Percentiles rank a stretch among this genome's conserved stretches.
These are phyloP conservation scores for Cinclus mexicanus DNA, from an alignment of 2,113 vertebrate genomes.

Conservation along the genomic window DNA sequence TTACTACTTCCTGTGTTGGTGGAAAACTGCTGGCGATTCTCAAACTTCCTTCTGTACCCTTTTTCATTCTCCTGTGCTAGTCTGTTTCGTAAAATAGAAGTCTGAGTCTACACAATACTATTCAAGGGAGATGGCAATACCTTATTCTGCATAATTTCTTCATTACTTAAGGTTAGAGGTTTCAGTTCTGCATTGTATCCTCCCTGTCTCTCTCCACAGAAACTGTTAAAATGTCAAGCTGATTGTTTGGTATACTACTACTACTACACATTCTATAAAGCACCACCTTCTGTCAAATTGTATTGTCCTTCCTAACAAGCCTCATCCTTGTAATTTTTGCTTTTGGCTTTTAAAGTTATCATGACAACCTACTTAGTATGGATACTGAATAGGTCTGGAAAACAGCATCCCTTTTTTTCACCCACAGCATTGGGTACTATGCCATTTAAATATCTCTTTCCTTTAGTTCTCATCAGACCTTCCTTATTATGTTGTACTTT, in stretches of 20 bases:
- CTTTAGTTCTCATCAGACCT: background rate
- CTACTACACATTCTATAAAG: rapidly evolving
- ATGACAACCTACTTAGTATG: background rate
- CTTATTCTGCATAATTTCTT: background rate
- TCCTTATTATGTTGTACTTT: background rate
- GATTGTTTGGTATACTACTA: background rate
- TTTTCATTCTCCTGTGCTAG: background rate
- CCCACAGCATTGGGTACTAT: background rate
- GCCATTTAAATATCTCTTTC: background rate
- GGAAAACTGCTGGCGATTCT: background rate
- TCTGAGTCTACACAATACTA: background rate
- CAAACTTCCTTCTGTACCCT: background rate
- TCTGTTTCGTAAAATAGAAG: background rate
- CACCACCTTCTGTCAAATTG: background rate
- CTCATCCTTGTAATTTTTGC: background rate
- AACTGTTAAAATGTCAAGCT: background rate
- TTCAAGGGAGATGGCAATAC: background rate
- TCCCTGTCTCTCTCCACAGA: background rate
- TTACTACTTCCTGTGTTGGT: background rate
- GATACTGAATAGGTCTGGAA: background rate
- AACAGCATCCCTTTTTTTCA: background rate
- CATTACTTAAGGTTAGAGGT: background rate
- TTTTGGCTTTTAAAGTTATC: background rate
- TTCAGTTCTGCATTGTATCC: background rate
- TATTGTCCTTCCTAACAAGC: background rate